These are phyloP conservation scores for Tachina fera DNA, from an alignment of 2,888 invertebrate genomes.

Conservation along the genomic window DNA sequence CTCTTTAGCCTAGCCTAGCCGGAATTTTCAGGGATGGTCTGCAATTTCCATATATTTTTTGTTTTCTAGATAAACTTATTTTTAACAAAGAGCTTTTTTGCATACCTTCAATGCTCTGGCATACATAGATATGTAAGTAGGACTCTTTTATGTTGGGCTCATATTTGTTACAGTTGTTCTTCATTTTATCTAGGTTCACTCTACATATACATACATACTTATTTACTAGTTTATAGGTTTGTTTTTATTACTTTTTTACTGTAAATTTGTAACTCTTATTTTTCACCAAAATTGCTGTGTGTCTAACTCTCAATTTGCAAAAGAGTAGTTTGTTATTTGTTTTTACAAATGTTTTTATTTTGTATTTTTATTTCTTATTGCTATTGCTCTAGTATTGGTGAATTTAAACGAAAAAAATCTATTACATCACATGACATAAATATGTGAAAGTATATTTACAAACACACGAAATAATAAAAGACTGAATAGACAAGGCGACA, in stretches of 20 bases:
- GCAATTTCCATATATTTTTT: too few species aligned
- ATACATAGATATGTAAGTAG: background rate
- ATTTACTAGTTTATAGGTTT: background rate
- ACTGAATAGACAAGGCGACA: conserved; percentile 24
- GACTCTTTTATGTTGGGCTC: background rate
- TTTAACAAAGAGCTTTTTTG: background rate
- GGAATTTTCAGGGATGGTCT: too few species aligned
- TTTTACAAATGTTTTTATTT: conserved; percentile 25
- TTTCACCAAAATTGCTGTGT: background rate
- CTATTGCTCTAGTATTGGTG: conserved; percentile 27
- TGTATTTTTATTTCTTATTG: conserved; percentile 2
- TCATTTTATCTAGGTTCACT: conserved; percentile 31
- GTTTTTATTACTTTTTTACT: background rate
- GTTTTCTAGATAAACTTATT: too few species aligned
- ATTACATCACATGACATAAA: conserved; percentile 71
- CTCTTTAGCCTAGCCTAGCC: too few species aligned
- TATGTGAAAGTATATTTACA: conserved; percentile 68
- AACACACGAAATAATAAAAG: conserved; percentile 30
- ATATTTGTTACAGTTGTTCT: conserved; percentile 40
- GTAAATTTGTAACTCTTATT: background rate
- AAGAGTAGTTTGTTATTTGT: conserved; percentile 25
- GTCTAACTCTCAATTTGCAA: conserved; percentile 31
- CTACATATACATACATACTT: background rate
- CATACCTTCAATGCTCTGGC: background rate
- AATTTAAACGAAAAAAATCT: conserved; percentile 35